phyloP scores from a whole-genome alignment of 2,113 vertebrate genomes.

The Osmerus mordax region DNA sequence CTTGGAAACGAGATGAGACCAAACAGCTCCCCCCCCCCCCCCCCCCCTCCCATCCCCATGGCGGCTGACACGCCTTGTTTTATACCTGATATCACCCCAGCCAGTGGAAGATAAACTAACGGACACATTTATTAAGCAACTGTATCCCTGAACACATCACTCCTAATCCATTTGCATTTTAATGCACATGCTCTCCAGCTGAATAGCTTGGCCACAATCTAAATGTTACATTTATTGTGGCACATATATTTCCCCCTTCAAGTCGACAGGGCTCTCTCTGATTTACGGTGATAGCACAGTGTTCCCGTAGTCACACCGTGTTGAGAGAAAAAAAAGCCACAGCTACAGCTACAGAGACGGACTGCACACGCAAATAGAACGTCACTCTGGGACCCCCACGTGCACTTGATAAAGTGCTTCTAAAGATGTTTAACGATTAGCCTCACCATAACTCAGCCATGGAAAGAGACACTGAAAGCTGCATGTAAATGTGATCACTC shows the following conservation, averaged over 20 bases:
- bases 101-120: conserved; percentile 3
- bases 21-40: background rate
- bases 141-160: background rate
- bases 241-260: conserved; percentile 11
- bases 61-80: background rate
- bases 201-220: conserved; percentile 1
- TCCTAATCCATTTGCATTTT: conserved; percentile 13
- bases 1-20: background rate
- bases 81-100: background rate
- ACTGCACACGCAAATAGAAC: background rate
- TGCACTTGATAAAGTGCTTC: background rate
- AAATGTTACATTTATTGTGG: background rate
- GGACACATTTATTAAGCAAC: conserved; percentile 12
- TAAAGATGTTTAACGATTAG: background rate
- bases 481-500: conserved; percentile 7
- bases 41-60: background rate
- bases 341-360: conserved; percentile 1
- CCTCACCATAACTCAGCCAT: conserved; percentile 6
- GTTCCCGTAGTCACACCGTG: background rate
- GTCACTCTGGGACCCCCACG: background rate
- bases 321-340: background rate
- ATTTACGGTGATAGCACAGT: conserved; percentile 14
- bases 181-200: conserved; percentile 12
- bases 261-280: conserved; percentile 3
- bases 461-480: conserved; percentile 4